Conservation (phyloP, 2,888 invertebrate species). For the Ichneumoninae sp. region DNA sequence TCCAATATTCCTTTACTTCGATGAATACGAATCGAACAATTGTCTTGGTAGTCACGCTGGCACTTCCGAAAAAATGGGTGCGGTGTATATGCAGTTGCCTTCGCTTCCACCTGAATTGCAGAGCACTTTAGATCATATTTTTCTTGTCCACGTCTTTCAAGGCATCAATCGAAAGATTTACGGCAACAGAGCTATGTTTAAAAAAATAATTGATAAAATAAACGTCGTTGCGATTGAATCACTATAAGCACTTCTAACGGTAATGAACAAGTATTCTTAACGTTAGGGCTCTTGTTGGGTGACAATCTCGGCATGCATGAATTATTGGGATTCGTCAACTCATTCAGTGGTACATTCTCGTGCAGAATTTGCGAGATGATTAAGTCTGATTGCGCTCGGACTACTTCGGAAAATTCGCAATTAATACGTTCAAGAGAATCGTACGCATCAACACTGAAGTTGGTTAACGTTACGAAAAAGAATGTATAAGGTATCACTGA, state of each 20-base stretch:
- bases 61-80: conserved; percentile 53
- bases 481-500: conserved; percentile 7
- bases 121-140: conserved; percentile 52
- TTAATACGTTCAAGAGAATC: too few species aligned
- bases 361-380: conserved; percentile 64
- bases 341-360: conserved; percentile 54
- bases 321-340: conserved; percentile 63
- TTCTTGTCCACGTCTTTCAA: conserved; percentile 57
- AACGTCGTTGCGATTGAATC: conserved; percentile 44
- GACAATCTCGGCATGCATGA: conserved; percentile 65
- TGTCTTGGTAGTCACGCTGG: conserved; percentile 62
- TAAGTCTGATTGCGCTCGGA: too few species aligned
- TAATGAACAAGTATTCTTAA: conserved; percentile 49
- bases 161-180: conserved; percentile 52
- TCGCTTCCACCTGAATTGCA: conserved; percentile 58
- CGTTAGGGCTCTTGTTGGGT: conserved; percentile 56
- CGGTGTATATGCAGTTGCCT: conserved; percentile 53
- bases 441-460: too few species aligned
- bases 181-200: conserved; percentile 50
- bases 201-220: conserved; percentile 60
- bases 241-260: conserved; percentile 40
- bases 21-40: conserved; percentile 65
- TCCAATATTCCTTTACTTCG: conserved; percentile 57
- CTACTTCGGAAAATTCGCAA: too few species aligned
- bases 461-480: too few species aligned